Percentiles rank a stretch among this genome's conserved stretches.
These are phyloP conservation scores for Platycheirus albimanus DNA, from an alignment of 2,888 invertebrate genomes.

Conservation along the genomic window DNA sequence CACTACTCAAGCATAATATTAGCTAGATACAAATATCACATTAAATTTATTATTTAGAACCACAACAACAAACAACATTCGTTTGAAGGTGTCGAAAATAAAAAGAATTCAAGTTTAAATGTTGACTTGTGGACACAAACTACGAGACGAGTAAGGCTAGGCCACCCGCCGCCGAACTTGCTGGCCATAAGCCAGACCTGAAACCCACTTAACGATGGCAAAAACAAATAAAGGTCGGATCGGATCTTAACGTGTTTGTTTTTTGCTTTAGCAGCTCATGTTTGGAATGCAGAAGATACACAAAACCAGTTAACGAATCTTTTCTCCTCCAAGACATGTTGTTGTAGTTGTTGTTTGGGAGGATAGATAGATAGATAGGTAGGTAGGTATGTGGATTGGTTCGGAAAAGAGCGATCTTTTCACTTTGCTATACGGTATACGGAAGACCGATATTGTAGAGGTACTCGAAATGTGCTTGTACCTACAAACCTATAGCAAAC, in stretches of 20 bases:
- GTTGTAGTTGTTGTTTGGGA: neutral
- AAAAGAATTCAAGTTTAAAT: slow-evolving; percentile 32
- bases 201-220: slow-evolving; percentile 42
- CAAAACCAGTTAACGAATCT: slow-evolving; percentile 54
- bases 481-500: no score
- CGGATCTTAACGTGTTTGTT: slow-evolving; percentile 26
- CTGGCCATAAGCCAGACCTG: slow-evolving; percentile 13
- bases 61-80: no score
- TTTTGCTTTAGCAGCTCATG: slow-evolving; percentile 24
- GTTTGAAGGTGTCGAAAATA: no score
- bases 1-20: no score
- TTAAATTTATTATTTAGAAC: no score
- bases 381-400: neutral
- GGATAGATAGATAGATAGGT: no score
- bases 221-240: slow-evolving; percentile 61
- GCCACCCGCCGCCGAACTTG: slow-evolving; percentile 5
- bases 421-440: slow-evolving; percentile 24
- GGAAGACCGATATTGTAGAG: slow-evolving; percentile 1
- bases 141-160: neutral
- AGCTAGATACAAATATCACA: no score
- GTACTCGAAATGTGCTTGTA: no score
- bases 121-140: no score
- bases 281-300: slow-evolving; percentile 60
- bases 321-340: slow-evolving; percentile 3
- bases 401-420: slow-evolving; percentile 1